Base-by-base conservation (phyloP, 1,140 invertebrate species). In the Platyura marginata region DNA sequence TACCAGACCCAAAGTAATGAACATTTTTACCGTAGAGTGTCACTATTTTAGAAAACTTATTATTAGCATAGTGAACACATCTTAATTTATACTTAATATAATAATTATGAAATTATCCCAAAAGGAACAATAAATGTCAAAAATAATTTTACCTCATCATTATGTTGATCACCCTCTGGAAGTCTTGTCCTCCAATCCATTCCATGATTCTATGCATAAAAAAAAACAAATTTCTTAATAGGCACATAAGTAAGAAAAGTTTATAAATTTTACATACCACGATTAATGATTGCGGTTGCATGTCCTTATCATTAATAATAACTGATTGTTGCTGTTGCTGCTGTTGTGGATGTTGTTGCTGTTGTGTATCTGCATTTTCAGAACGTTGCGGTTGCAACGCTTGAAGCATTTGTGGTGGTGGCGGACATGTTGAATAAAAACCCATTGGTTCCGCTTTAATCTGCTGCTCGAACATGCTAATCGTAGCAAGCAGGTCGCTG, bases 371-470 rank as follows among this genome's bases (percentile, higher is more conserved):
- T 59, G 67, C 51, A 48, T 67, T 41, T 60, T 65, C 54, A 58
- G 67, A 42, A 49, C 65, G 62, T 60, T 65, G 53, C 51, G 69
- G 56, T 59, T 69, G 57, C 44, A 64, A 55, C 53, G 56, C 56
- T 43, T 64, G 61, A 46, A 63, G 47, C 51, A 64, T 63, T 37
- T 35, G 42, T 35, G 16, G 35, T 36, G 42, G 42, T 36, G 38
- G 39, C 16, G 59, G 56, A 49, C 63, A 63, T 41, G 60, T 53
- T 44, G 64, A 57, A 57, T 68, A 68, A 50, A 66, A 68, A 53
- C 70, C 71, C 71, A 75, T 74, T 43, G 73, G 73, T 56, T 75
- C 73, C 47, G 71, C 71, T 55, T 75, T 75, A 49, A 74, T 74
- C 55, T 75, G 72, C 56, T 74, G 72, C 53, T 75, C 72, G 49